Evolutionary conservation across 2,113 vertebrate genomes (phyloP), one percentile per base, ranked within the genome.

Genomic region (Poicephalus gulielmi): DNA sequence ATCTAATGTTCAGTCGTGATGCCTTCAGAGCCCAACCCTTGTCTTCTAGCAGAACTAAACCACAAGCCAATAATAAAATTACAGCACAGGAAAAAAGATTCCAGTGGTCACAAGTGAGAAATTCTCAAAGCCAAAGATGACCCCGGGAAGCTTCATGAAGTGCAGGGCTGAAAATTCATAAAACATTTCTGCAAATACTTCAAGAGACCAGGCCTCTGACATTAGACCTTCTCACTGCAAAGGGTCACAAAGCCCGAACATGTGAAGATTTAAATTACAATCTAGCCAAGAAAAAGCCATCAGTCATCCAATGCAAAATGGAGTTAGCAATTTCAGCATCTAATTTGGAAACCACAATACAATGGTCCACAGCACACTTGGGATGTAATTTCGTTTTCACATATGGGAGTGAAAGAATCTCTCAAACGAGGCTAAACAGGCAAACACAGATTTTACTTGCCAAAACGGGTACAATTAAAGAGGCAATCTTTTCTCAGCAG

Each of bases 1-100:
- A 0, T 57, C 3, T 37, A 30, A 50, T 20, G 13, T 6, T 0
- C 14, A 17, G 47, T 11, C 27, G 24, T 3, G 7, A 57, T 53
- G 55, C 25, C 75, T 78, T 9, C 13, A 17, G 16, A 68, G n/a
- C 27, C 66, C 30, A 75, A 7, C 22, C 67, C 33, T n/a, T n/a
- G 9, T 30, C 50, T 85, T 76, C 44, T 2, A 76, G 22, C 8
- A 10, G 11, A 55, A 35, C 37, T 33, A 77, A 85, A 13, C 13
- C 62, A 35, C 6, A 10, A 67, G 27, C 9, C 12, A 3, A 62
- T 44, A 22, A 35, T 1, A 6, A 11, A 10, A 13, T 31, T 49
- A 23, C 14, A 63, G n/a, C 30, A 78, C 12, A 52, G n/a, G 20
- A 81, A 50, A 33, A 33, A 55, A 31, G 78, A 81, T 20, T 6